These are phyloP conservation scores for Cephus rjabovi DNA, from an alignment of 2,888 invertebrate genomes.

Conservation along the genomic window DNA sequence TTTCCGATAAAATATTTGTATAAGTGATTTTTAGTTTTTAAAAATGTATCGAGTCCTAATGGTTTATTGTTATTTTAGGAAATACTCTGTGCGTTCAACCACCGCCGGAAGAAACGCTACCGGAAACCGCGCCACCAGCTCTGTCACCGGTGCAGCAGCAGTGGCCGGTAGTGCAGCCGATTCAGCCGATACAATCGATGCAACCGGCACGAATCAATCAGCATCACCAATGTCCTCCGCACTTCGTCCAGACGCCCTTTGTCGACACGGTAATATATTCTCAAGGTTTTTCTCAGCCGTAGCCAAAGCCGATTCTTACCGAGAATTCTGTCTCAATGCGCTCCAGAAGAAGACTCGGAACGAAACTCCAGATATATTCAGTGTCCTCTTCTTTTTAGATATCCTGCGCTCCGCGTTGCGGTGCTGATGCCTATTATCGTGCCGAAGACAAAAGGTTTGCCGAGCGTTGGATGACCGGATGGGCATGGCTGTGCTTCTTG, in stretches of 20 bases:
- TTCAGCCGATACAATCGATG: conserved; percentile 39
- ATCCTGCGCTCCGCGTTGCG: conserved; percentile 73
- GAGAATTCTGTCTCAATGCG: neutral
- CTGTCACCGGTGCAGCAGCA: conserved; percentile 39
- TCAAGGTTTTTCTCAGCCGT: neutral
- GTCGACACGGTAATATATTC: conserved; percentile 52
- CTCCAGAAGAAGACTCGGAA: neutral
- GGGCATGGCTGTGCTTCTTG: conserved; percentile 82
- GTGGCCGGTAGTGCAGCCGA: conserved; percentile 38
- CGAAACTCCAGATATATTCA: neutral
- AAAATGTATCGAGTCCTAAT: neutral
- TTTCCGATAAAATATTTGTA: conserved; percentile 2
- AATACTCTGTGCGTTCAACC: conserved; percentile 67
- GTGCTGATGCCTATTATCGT: conserved; percentile 76
- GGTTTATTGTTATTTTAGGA: conserved; percentile 54
- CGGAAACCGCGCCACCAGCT: conserved; percentile 38
- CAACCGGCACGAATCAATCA: conserved; percentile 38
- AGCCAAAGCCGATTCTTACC: neutral
- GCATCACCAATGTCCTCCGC: conserved; percentile 71
- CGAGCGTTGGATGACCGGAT: conserved; percentile 80
- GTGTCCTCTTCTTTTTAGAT: conserved; percentile 37
- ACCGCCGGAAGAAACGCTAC: conserved; percentile 65
- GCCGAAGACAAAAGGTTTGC: conserved; percentile 77
- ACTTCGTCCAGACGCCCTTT: conserved; percentile 71
- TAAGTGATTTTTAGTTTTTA: neutral